Base-by-base conservation (phyloP, 2,888 invertebrate genomes). In the Pseudococcus viburni region DNA sequence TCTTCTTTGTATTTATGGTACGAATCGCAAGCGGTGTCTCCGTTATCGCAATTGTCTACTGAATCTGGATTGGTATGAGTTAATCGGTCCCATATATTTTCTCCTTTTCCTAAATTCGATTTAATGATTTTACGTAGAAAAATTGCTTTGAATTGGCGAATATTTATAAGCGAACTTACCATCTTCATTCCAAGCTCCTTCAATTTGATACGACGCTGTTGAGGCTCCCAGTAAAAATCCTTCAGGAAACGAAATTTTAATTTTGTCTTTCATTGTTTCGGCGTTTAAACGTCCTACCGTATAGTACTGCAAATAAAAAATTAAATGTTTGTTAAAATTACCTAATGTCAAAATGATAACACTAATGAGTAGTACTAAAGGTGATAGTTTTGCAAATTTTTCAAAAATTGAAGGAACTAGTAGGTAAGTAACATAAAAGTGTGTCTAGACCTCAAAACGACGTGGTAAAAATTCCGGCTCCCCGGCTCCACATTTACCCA, bases 51-150 rank as follows among this genome's bases (percentile, higher is more conserved):
- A 90, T 94, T 94, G 83, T 91, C 91, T 0, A 95, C 92, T 0
- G 92, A 90, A 1, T 94, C 93, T 0, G 93, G 93, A 80, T 92
- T 90, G 6, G 91, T 90, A 90, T 94, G 94, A 0, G 94, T 93
- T 90, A 94, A 94, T 11, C 92, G 92, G 91, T 95, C 95, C 95
- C 95, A 95, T 33, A 95, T 94, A 90, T 93, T 94, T 90, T 93
- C 93, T 0, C 94, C 93, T 92, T 94, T 94, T 15, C 93, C 94
- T 94, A 90, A 17, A 91, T 89, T 68, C 19, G 0, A 68, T 68
- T 26, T 12, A 22, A n/a, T 51, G 0, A 6, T 51, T 12, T 51
- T 12, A 51, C 5, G 15, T 15, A 51, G 15, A 15, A 11, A 12
- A 51, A 11, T 12, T 12, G 48, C 48, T 51, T 0, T 51, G 12